phyloP scores from a whole-genome alignment of 2,888 invertebrate species.

The Dioctria linearis region DNA sequence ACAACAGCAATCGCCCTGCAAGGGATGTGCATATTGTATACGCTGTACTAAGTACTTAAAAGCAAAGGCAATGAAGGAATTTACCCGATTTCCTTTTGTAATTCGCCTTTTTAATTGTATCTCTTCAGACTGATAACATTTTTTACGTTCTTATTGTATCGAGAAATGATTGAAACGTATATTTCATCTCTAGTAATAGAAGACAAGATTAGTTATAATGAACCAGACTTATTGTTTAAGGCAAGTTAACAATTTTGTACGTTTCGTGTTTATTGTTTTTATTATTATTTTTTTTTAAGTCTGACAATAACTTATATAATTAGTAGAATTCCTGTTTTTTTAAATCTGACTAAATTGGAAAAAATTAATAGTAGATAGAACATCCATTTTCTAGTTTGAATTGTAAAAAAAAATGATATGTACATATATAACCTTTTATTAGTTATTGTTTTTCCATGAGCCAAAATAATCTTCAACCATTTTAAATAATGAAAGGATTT shows the following conservation, averaged over 20 bases:
- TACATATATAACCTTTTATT: too few relatives aligned
- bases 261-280: conserved; percentile 2
- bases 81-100: conserved; percentile 13
- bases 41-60: conserved; percentile 43
- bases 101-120: conserved; percentile 10
- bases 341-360: conserved; percentile 25
- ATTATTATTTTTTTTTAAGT: not conserved
- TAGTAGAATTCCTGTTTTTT: not conserved
- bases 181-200: not conserved
- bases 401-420: too few relatives aligned
- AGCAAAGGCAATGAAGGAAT: conserved; percentile 4
- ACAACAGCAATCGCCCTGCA: not conserved
- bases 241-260: not conserved
- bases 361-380: not conserved
- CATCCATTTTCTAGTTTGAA: too few relatives aligned
- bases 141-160: conserved; percentile 19
- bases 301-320: conserved; percentile 39
- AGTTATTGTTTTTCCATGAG: too few relatives aligned
- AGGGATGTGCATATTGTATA: not conserved
- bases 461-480: too few relatives aligned
- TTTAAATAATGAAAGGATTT: too few relatives aligned
- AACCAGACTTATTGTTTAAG: conserved; percentile 9
- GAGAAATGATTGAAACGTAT: not conserved
- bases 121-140: conserved; percentile 13
- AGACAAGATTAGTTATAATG: not conserved